Evolutionary conservation across 2,888 invertebrate species (phyloP), one percentile per base, ranked within the genome.

Genomic region (Lepidonotus clava): DNA sequence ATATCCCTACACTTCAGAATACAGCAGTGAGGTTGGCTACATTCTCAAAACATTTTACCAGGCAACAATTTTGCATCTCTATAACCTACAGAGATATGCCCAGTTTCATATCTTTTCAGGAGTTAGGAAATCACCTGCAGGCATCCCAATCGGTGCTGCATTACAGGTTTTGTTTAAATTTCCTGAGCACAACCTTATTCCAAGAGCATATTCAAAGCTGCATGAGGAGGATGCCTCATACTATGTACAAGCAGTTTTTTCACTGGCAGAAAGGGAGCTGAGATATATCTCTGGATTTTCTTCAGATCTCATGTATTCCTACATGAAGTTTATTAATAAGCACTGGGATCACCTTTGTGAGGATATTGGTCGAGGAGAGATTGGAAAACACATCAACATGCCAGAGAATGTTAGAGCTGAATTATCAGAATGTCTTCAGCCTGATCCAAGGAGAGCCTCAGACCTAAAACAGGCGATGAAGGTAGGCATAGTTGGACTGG

Each of bases 181-280:
- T 34, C 51, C 80, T 1, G 18, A 24, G 1, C 34, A 80, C 34
- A 40, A 80, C 4, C 24, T 80, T 11, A 46, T 51, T 21, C 80
- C 80, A 0, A 0, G 0, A 8, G 51, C 24, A 8, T 80, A 80
- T 24, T 46, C 41, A 5, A 41, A 24, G n/a, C 6, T 85, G 40
- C 21, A 41, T 4, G 1, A 6, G 14, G 85, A 66, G 56, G 41
- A 85, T 2, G 38, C 40, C 14, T 66, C 66, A 24, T 56, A 56
- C 24, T 67, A 85, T 67, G 85, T 41, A 8, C 66, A 67, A 32
- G 85, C 85, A 18, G 18, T 85, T 0, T 67, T 85, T 41, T 56
- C 67, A 1, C 77, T 86, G 40, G 77, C 76, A 2, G 86, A 86
- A 32, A 46, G 24, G 21, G 76, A 86, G 18, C n/a, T 86, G 24